Evolutionary conservation across 2,888 invertebrate genomes (phyloP), one percentile per base, ranked within the genome.

Genomic region (Caenorhabditis becei): DNA sequence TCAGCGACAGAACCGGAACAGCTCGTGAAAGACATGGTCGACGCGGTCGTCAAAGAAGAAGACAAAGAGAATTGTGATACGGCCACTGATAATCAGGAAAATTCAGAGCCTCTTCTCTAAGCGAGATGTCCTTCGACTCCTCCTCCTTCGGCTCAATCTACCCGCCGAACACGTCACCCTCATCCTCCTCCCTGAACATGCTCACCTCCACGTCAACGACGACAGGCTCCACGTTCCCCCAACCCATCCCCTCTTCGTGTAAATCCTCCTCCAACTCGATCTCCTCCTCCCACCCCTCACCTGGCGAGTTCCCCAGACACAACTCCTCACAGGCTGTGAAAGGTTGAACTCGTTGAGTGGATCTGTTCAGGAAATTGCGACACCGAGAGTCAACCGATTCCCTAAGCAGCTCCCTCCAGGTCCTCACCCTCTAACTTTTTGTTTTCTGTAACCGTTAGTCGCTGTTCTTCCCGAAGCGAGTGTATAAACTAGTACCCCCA

Each of bases 321-420:
- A 56, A 69, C 44, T 71, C 80, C 2, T 58, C 70, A 0, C 81
- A 77, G 58, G 81, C 81, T n/a, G 81, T 81, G 18, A 81, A 81
- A 53, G 81, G 81, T 41, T 79, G 62, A 72, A 32, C 47, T 35
- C 7, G 35, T 10, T 10, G n/a, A n/a, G n/a, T 10, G 7, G 35
- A 10, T 35, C 7, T 35, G 35, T 35, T 10, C 35, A 35, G 5
- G 35, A 35, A 35, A n/a, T n/a, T n/a, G n/a, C n/a, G n/a, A n/a
- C n/a, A n/a, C n/a, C n/a, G n/a, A n/a, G n/a, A n/a, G 44, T 16
- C 11, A 28, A 16, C 37, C 23, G 35, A 35, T 59, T 69, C 66
- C 63, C 53, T 24, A 26, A 23, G 10, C 24, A 32, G 24, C 26
- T 35, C 49, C 23, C 10, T 53, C 37, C 23, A n/a, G 24, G 24